These are phyloP conservation scores for Hiodon tergisus DNA, from an alignment of 2,113 vertebrate species.

Conservation along the genomic window DNA sequence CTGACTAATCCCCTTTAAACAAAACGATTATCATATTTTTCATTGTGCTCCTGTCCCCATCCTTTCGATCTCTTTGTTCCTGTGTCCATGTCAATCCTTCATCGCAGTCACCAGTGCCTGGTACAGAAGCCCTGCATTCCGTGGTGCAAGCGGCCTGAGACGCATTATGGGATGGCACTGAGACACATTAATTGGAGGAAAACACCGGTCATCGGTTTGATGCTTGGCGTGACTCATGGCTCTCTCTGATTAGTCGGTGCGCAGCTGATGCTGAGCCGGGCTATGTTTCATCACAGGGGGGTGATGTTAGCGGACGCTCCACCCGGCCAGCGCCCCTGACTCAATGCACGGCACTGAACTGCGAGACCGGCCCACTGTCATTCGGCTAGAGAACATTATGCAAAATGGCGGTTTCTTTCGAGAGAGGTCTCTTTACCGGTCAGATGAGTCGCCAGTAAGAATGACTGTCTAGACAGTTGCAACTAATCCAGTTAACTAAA, in stretches of 20 bases:
- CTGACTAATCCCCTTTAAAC: background rate
- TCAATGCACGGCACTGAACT: background rate
- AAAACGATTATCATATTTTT: no score
- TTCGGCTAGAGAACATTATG: no score
- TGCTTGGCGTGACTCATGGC: background rate
- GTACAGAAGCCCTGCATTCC: background rate
- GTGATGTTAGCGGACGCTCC: background rate
- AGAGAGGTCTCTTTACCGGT: no score
- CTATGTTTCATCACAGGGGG: background rate
- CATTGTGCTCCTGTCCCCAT: background rate
- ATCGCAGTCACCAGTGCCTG: slow-evolving; percentile 1
- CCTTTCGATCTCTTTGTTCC: slow-evolving; percentile 1
- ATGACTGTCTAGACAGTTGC: no score
- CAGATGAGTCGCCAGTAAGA: no score
- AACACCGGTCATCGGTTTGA: background rate
- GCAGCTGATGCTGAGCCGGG: background rate
- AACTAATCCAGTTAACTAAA: no score
- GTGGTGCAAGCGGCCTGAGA: no score
- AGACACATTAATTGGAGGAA: no score
- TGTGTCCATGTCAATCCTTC: slow-evolving; percentile 9
- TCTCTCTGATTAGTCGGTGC: background rate
- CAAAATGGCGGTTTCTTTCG: no score
- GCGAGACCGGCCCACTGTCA: no score
- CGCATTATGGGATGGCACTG: no score
- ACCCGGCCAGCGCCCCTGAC: background rate